Evolutionary conservation across 2,888 invertebrate species (phyloP).

Genomic region (Bibio marci): DNA sequence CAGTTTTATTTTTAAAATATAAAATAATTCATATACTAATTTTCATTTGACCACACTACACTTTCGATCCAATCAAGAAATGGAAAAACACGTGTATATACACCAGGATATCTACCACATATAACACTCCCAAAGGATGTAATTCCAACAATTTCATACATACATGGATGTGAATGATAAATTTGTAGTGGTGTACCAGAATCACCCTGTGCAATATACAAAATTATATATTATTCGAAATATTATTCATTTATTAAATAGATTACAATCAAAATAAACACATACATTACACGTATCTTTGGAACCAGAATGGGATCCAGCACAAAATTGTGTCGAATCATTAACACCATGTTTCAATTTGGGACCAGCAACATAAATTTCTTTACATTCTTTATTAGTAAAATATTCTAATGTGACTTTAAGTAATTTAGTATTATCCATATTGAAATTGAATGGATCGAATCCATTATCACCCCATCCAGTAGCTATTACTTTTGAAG

Average conservation of each 20-base stretch:
- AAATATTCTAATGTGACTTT: constrained; percentile 34
- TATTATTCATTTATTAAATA: neutral
- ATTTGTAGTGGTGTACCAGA: constrained; percentile 46
- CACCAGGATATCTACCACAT: constrained; percentile 20
- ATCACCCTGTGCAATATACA: constrained; percentile 37
- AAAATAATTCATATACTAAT: no score
- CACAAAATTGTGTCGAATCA: constrained; percentile 34
- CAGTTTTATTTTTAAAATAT: no score
- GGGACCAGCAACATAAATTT: constrained; percentile 11
- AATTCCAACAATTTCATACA: constrained; percentile 33
- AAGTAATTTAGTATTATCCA: constrained; percentile 23
- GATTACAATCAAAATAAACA: neutral
- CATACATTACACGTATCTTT: constrained; percentile 32
- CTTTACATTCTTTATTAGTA: constrained; percentile 21
- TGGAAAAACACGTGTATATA: constrained; percentile 38
- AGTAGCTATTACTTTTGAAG: constrained; percentile 25
- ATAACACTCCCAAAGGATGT: constrained; percentile 32
- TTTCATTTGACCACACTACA: constrained; percentile 36
- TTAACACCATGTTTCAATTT: constrained; percentile 28
- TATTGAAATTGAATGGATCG: constrained; percentile 17
- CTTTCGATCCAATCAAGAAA: constrained; percentile 42
- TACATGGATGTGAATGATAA: constrained; percentile 22
- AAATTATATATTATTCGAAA: constrained; percentile 5
- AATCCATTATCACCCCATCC: constrained; percentile 30
- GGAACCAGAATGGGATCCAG: constrained; percentile 27